Base-by-base conservation (phyloP, 2,888 invertebrate genomes). In the Mactromeris polynyma region DNA sequence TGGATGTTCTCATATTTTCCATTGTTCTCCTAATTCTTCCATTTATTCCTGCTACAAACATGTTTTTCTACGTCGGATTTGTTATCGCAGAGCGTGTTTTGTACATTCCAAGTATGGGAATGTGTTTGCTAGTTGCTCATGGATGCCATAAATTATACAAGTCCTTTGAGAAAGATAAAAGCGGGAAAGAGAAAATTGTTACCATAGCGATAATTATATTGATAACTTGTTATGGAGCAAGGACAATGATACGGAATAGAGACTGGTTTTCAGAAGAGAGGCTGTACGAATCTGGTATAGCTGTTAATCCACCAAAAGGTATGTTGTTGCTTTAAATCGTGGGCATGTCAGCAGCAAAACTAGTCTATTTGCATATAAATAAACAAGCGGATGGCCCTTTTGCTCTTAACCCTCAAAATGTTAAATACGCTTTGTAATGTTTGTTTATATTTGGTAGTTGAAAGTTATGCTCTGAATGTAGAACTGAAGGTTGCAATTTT, bases 291-390 rank as follows among this genome's bases (percentile, higher is more conserved):
- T 98, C 99, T 93, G 99, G 99, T 38, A 97, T 99, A 93, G 97
- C 98, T 94, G 98, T 99, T 96, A 99, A 99, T 97, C 99, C 99
- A 85, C 99, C 99, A n/a, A 99, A 99, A 98, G 99, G 99, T 99
- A 97, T 97, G 97, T 21, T 40, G 4, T 58, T 81, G 19, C 0
- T 31, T 31, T 46, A 38, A 26, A 51, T n/a, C n/a, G n/a, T n/a
- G n/a, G n/a, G n/a, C n/a, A n/a, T n/a, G n/a, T n/a, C n/a, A n/a
- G n/a, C n/a, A n/a, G n/a, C n/a, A n/a, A n/a, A n/a, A n/a, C n/a
- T n/a, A n/a, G n/a, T n/a, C n/a, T n/a, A n/a, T n/a, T n/a, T n/a
- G n/a, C n/a, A n/a, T n/a, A n/a, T n/a, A n/a, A n/a, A n/a, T n/a
- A n/a, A n/a, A n/a, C n/a, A n/a, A n/a, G n/a, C n/a, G n/a, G n/a